These are phyloP conservation scores for Zosterops lateralis DNA, from an alignment of 2,113 vertebrate genomes.

Conservation along the genomic window DNA sequence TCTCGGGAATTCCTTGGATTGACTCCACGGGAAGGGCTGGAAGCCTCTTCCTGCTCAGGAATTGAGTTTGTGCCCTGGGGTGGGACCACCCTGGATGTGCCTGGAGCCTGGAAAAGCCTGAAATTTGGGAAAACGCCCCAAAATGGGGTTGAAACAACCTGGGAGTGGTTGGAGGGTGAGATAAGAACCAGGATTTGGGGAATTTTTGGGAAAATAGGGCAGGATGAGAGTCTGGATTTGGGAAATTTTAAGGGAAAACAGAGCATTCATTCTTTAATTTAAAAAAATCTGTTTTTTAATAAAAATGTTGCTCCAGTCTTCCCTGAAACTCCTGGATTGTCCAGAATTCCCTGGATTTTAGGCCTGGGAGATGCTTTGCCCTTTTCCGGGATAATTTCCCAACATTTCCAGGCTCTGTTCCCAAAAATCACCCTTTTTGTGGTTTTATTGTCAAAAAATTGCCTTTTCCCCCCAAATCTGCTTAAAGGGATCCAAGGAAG, in stretches of 20 bases:
- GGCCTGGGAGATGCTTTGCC: not conserved
- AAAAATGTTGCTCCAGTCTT: not conserved
- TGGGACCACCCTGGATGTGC: not conserved
- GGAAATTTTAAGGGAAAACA: not conserved
- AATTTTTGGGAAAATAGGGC: not conserved
- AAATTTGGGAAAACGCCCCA: not conserved
- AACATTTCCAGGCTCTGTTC: not conserved
- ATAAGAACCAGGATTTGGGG: not conserved
- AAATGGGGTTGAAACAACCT: not conserved
- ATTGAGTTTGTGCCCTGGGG: not conserved
- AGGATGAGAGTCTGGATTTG: not conserved
- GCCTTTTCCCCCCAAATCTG: not conserved
- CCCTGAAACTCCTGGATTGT: not conserved
- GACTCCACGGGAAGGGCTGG: not conserved
- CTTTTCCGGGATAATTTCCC: not conserved
- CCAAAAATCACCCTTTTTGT: not conserved
- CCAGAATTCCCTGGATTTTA: not conserved
- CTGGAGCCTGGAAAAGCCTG: not conserved
- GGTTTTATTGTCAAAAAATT: accelerated
- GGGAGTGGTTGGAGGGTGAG: not conserved
- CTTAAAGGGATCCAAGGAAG: not conserved
- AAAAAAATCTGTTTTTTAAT: accelerated
- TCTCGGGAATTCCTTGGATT: not conserved
- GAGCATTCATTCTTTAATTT: not conserved
- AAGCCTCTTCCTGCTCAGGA: too few species aligned